Conservation (phyloP, 2,797 vertebrate species). For the Hyperoplus immaculatus region DNA sequence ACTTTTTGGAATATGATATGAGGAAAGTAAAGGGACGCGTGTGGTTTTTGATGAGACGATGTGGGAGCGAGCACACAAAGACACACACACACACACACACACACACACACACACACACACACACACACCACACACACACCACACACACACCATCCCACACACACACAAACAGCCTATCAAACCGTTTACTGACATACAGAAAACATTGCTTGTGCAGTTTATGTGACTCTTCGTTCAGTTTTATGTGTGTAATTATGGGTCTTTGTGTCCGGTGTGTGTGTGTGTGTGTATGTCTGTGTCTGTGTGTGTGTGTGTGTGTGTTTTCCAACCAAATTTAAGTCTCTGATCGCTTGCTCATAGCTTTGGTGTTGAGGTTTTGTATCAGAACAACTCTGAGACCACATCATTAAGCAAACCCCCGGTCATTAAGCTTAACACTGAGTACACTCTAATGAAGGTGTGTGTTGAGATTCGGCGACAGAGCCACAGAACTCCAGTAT, state of each 20-base stretch:
- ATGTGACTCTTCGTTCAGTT: not conserved
- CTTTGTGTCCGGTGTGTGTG: too few relatives aligned
- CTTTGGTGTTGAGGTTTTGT: conserved; percentile 17
- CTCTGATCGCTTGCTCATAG: conserved; percentile 43
- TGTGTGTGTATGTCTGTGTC: not conserved
- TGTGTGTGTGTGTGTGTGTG: not conserved
- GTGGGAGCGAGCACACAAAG: not conserved
- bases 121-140: not conserved
- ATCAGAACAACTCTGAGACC: conserved; percentile 9
- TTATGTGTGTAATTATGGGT: not conserved
- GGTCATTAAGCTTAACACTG: conserved; percentile 29
- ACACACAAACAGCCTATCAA: too few relatives aligned
- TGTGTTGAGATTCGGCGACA: not conserved
- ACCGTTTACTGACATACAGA: too few relatives aligned
- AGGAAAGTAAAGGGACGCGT: not conserved
- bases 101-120: not conserved
- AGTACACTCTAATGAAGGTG: not conserved
- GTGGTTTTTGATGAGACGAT: not conserved
- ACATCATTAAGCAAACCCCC: conserved; percentile 34
- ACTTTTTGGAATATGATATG: not conserved
- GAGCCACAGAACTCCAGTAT: not conserved
- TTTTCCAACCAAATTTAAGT: not conserved
- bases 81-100: not conserved
- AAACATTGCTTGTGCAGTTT: not conserved
- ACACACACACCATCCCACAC: not conserved